Base-by-base conservation (phyloP, 2,797 vertebrate genomes). In the Acanthiza pusilla region DNA sequence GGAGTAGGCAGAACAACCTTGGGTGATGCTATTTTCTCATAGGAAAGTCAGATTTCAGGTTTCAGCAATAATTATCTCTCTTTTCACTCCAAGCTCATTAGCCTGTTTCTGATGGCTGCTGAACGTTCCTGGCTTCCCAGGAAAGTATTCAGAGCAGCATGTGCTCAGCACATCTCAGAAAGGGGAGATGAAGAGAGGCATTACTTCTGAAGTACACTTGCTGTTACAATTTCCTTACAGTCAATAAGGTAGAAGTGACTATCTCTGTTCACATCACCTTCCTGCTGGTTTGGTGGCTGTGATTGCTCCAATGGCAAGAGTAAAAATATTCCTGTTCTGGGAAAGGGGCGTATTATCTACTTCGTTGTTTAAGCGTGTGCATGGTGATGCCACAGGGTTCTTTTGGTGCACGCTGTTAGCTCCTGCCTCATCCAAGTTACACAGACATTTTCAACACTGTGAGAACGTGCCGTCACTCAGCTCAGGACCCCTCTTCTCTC, bases 351-450 rank as follows among this genome's bases (percentile, higher is more conserved):
- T 23, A 9, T 71, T 55, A 47, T 21, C 57, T 55, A 4, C 30
- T 91, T 34, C 0, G 3, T 34, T 58, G 0, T 45, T 72, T 17
- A 40, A 27, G 27, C 5, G 0, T 1, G 7, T 14, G 63, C 70
- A 70, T 21, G 2, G 79, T 3, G 58, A 58, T 57, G 62, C 54
- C 42, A 11, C 45, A 18, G 47, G 0, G 20, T 40, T 63, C 6
- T 40, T 67, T 55, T 1, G 1, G 60, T 18, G 38, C 47, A 1
- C 0, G 19, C 88, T 78, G 45, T 51, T 27, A 26, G 36, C 40
- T 82, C 45, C 74, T 45, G 66, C 58, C 71, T 66, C 51, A 1
- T 21, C 50, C 25, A 18, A 66, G 22, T 47, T 25, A 27, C 2
- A 3, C 29, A 58, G 29, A 48, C 9, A 0, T 34, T 73, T 70